Evolutionary conservation across 2,797 vertebrate genomes (phyloP).

Genomic region (Mormyrus hasselquistii): DNA sequence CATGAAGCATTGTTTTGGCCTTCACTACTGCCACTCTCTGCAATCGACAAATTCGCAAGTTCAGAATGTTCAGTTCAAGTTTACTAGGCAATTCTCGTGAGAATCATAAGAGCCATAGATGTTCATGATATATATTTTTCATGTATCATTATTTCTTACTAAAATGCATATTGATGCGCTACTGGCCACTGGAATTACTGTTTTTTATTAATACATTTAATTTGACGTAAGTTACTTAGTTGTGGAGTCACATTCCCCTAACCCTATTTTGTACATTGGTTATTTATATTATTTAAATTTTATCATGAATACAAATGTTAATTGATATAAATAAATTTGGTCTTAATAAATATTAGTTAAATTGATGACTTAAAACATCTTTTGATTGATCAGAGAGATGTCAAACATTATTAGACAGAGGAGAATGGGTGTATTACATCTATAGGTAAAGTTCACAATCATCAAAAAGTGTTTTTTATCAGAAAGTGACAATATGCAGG

Average conservation of each 20-base stretch:
- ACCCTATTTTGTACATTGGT: neutral
- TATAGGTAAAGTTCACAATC: neutral
- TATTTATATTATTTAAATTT: neutral
- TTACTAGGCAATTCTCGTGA: neutral
- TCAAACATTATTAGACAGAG: neutral
- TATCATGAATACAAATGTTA: neutral
- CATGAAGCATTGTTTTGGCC: neutral
- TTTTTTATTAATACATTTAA: neutral
- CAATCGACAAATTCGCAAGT: neutral
- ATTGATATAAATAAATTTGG: neutral
- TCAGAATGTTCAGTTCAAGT: neutral
- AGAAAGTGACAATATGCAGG: neutral
- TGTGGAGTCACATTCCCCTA: neutral
- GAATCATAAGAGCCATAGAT: neutral
- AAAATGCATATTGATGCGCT: neutral
- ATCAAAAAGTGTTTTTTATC: neutral
- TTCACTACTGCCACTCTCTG: neutral
- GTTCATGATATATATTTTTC: neutral
- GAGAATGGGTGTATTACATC: neutral
- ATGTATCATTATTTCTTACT: neutral
- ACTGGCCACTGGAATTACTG: neutral
- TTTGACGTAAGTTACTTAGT: neutral
- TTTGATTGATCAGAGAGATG: neutral
- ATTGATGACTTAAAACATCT: neutral
- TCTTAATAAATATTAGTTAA: neutral